Conservation (phyloP, 2,797 vertebrate genomes). For the Mormyrus proboscirostris region DNA sequence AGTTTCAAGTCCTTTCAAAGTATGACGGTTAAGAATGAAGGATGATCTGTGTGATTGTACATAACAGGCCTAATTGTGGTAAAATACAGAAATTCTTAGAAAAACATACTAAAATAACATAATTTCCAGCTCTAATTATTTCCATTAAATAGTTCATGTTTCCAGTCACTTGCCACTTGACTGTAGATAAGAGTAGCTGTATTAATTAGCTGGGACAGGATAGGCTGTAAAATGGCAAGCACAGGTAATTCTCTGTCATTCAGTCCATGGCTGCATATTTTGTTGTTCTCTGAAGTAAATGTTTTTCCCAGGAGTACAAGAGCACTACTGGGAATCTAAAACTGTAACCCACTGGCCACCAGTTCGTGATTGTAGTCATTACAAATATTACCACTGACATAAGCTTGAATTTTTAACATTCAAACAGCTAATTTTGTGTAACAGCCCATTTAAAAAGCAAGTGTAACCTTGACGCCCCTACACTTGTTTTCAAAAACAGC, state of each 20-base stretch:
- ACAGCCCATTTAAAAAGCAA: slow-evolving; percentile 18
- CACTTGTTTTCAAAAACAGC: slow-evolving; percentile 2
- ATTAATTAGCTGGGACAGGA: not conserved
- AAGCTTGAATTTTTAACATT: not conserved
- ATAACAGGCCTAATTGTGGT: not conserved
- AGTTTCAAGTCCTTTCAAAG: not conserved
- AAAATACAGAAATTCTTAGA: not conserved
- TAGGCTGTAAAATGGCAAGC: not conserved
- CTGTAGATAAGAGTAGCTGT: not conserved
- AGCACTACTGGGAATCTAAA: not conserved
- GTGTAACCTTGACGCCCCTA: not conserved
- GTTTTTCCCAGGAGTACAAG: not conserved
- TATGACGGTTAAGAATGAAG: not conserved
- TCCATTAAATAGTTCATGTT: not conserved
- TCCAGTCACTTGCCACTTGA: not conserved
- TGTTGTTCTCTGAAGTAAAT: not conserved
- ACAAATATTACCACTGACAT: not conserved
- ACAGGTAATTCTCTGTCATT: not conserved
- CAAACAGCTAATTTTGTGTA: not conserved
- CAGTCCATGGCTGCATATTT: not conserved
- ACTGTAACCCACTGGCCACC: not conserved
- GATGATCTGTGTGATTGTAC: not conserved
- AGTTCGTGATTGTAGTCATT: not conserved
- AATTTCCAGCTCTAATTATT: not conserved
- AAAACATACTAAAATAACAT: not conserved